Evolutionary conservation across 1,140 invertebrate genomes (phyloP), one percentile per base, ranked within the genome.

Genomic region (Neotoxoptera formosana): DNA sequence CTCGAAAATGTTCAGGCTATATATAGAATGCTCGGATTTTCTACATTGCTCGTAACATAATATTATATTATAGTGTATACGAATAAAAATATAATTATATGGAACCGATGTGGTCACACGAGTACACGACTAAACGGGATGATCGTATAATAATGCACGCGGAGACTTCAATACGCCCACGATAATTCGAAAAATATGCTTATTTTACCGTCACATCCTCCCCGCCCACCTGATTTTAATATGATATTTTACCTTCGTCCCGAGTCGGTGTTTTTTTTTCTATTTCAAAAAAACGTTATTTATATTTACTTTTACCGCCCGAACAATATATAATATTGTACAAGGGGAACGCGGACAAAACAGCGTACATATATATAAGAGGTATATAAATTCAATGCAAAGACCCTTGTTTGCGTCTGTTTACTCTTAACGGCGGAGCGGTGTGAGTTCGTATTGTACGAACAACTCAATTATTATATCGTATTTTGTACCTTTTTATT

Each of bases 401-500:
- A 86, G 81, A 93, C 91, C 91, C 91, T 93, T 86, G 91, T 93
- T 93, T 86, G n/a, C 81, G 81, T 93, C n/a, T 93, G 48, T 93
- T 86, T 93, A 53, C 91, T 86, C 81, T 93, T 56, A 45, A 90
- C 89, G 20, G 21, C 25, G 89, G 36, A 23, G 1, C 7, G 20
- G 45, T 25, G 14, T 30, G 60, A 76, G 60, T 14, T 76, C 60
- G 60, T 76, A 76, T 76, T 67, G 67, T 60, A 60, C 88, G 47
- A n/a, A 93, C 91, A 41, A 86, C 91, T 93, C 91, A 93, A 93
- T 93, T 93, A 93, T 93, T 93, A 93, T 93, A 93, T 84, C 81
- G 48, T 84, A 84, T 93, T 93, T 83, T 91, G 56, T 91, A 91
- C 90, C 60, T 81, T 91, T 91, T 81, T 48, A n/a, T 76, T n/a